phyloP scores from a whole-genome alignment of 2,888 invertebrate genomes.

The Chalcis sispes region DNA sequence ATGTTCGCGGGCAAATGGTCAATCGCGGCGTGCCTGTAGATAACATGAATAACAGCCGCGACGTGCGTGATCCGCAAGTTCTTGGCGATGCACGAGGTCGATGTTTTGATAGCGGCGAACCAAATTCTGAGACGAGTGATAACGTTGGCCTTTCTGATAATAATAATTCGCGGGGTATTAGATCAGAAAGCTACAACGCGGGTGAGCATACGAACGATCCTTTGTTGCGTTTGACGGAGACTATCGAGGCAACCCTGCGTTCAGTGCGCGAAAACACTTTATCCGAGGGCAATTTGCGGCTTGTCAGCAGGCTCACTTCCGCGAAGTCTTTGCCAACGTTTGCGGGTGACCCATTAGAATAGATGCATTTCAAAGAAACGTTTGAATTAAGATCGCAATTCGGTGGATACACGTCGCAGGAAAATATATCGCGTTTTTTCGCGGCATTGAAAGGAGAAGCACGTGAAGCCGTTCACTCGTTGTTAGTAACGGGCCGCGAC shows the following conservation, averaged over 20 bases:
- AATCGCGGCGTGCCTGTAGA: too few species aligned
- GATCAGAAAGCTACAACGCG: too few species aligned
- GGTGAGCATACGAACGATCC: too few species aligned
- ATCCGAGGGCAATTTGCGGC: not conserved
- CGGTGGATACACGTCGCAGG: not conserved
- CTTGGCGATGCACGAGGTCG: too few species aligned
- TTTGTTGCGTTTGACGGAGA: too few species aligned
- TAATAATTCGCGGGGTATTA: too few species aligned
- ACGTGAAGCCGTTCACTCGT: not conserved
- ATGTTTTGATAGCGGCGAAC: too few species aligned
- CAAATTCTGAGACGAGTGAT: too few species aligned
- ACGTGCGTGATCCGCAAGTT: too few species aligned
- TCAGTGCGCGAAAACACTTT: not conserved
- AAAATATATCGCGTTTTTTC: not conserved
- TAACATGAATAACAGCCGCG: too few species aligned
- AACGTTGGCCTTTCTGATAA: too few species aligned
- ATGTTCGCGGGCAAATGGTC: too few species aligned
- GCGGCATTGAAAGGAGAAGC: conserved; percentile 9
- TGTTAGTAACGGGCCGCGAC: not conserved
- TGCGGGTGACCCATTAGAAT: not conserved
- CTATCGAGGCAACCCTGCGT: not conserved
- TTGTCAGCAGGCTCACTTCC: not conserved
- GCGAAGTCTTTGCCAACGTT: not conserved
- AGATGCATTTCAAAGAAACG: not conserved
- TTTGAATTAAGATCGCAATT: not conserved